Conservation (phyloP, 1,140 invertebrate genomes). For the Cotesia chilonis region DNA sequence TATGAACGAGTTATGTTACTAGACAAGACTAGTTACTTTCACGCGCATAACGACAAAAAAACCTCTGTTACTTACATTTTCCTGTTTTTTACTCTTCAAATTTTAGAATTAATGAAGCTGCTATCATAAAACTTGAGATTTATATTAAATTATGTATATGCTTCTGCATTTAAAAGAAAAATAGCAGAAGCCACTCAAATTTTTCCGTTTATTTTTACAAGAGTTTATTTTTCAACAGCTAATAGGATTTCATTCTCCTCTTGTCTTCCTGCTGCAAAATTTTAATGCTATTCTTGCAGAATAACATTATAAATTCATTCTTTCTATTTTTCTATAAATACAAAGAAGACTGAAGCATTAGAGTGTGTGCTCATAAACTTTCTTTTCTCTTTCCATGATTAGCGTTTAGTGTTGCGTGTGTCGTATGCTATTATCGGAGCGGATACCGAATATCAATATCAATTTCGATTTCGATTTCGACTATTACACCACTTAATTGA, state of each 20-base stretch:
- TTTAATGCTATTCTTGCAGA: too few relatives aligned
- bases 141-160: too few relatives aligned
- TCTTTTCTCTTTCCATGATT: constrained; percentile 28
- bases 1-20: constrained; percentile 28
- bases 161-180: too few relatives aligned
- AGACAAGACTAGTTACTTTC: constrained; percentile 29
- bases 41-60: constrained; percentile 9
- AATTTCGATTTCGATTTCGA: constrained; percentile 31
- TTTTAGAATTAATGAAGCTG: not conserved
- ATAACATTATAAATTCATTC: too few relatives aligned
- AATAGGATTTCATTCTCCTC: too few relatives aligned
- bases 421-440: constrained; percentile 1
- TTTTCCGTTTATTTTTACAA: too few relatives aligned
- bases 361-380: constrained; percentile 24
- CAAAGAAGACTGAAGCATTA: not conserved
- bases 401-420: constrained; percentile 24
- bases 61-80: constrained; percentile 16
- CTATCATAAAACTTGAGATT: too few relatives aligned
- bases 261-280: too few relatives aligned
- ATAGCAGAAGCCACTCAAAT: too few relatives aligned
- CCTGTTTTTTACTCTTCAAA: not conserved
- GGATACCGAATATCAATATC: constrained; percentile 32
- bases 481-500: not conserved
- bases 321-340: not conserved
- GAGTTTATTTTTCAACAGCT: too few relatives aligned